These are phyloP conservation scores for Chromis chromis DNA, from an alignment of 2,797 vertebrate species.

Conservation along the genomic window DNA sequence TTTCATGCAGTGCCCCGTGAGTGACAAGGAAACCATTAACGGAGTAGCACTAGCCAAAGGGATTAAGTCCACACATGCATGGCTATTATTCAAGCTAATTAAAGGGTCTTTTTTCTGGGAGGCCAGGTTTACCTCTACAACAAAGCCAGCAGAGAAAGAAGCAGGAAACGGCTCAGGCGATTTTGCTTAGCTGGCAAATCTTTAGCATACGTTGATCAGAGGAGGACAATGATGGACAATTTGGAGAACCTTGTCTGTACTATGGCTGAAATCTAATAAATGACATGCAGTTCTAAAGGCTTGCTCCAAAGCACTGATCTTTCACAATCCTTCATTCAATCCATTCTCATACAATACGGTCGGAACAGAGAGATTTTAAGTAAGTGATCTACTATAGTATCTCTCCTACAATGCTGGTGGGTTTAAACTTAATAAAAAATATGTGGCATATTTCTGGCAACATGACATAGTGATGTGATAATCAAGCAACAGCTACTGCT, in stretches of 20 bases:
- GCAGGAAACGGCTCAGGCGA: slow-evolving; percentile 81
- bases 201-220: slow-evolving; percentile 65
- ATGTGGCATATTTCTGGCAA: too few relatives aligned
- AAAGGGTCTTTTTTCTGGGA: slow-evolving; percentile 79
- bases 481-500: too few relatives aligned
- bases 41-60: slow-evolving; percentile 77
- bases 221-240: slow-evolving; percentile 62
- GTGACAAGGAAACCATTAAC: slow-evolving; percentile 89
- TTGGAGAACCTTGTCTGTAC: slow-evolving; percentile 48
- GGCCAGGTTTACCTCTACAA: slow-evolving; percentile 83
- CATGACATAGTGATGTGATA: too few relatives aligned
- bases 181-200: slow-evolving; percentile 76
- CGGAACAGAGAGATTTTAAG: not conserved
- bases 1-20: slow-evolving; percentile 83
- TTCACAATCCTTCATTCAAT: slow-evolving; percentile 25
- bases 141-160: slow-evolving; percentile 81
- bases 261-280: slow-evolving; percentile 50
- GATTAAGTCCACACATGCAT: slow-evolving; percentile 87
- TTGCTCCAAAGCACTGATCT: slow-evolving; percentile 29
- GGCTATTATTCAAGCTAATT: slow-evolving; percentile 89
- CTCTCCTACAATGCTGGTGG: not conserved
- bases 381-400: slow-evolving; percentile 6
- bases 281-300: slow-evolving; percentile 29
- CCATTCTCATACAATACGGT: slow-evolving; percentile 16
- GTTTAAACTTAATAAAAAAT: not conserved